Percentiles rank a stretch among this genome's conserved stretches.
These are phyloP conservation scores for Syngnathus floridae DNA, from an alignment of 2,113 vertebrate species.

Conservation along the genomic window DNA sequence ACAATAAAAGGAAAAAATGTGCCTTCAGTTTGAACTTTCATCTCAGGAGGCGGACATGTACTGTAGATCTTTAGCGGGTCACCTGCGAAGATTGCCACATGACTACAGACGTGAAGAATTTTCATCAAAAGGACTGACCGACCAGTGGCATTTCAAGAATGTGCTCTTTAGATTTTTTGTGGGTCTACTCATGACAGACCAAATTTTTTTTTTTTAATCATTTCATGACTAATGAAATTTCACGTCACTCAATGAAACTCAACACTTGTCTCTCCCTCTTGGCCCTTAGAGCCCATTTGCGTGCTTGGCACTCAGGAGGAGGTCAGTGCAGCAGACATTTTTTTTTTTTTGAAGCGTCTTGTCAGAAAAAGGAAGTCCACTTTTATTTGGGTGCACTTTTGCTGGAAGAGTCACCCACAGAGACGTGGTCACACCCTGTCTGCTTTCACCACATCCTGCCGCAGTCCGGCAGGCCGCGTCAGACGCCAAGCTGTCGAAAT, in stretches of 20 bases:
- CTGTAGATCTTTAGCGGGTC: not conserved
- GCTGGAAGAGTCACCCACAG: slow-evolving; percentile 29
- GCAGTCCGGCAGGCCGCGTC: slow-evolving; percentile 42
- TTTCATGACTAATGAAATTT: not conserved
- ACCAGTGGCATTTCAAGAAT: too few relatives aligned
- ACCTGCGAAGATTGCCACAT: not conserved
- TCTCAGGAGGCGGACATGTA: slow-evolving; percentile 4
- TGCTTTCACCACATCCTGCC: slow-evolving; percentile 68
- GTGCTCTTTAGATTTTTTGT: not conserved
- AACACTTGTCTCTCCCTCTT: slow-evolving; percentile 18
- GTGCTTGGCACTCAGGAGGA: slow-evolving; percentile 29
- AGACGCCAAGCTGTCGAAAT: slow-evolving; percentile 38
- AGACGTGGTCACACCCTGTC: slow-evolving; percentile 62
- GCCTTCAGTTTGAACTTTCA: slow-evolving; percentile 51
- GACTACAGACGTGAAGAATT: not conserved
- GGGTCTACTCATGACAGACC: not conserved
- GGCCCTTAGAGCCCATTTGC: slow-evolving; percentile 26
- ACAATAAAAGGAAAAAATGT: slow-evolving; percentile 33
- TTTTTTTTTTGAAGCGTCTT: not conserved
- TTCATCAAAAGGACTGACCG: too few relatives aligned
- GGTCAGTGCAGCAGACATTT: not conserved
- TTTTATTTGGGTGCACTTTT: slow-evolving; percentile 49
- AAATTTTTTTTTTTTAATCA: not conserved
- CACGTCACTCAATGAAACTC: not conserved
- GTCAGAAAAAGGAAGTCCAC: slow-evolving; percentile 43